Conservation (phyloP, 2,113 vertebrate species). For the Pleuronectes platessa region DNA sequence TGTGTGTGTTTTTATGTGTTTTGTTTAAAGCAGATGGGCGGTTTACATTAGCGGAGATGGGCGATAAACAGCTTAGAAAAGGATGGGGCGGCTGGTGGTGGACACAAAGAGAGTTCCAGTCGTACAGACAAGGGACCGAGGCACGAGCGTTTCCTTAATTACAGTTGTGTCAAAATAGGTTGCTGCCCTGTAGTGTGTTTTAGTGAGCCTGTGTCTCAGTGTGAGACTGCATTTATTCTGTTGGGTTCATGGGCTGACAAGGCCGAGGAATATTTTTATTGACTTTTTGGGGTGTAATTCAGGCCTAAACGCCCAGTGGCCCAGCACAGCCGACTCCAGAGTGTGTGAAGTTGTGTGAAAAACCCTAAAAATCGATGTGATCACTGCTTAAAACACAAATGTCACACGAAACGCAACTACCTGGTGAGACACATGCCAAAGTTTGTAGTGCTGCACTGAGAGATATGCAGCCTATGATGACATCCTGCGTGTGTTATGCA, state of each 20-base stretch:
- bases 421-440: neutral
- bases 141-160: neutral
- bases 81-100: neutral
- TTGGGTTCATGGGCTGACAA: neutral
- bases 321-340: no score
- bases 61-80: slow-evolving; percentile 66
- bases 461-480: neutral
- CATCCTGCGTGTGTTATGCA: slow-evolving; percentile 25
- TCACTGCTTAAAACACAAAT: neutral
- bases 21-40: slow-evolving; percentile 77
- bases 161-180: slow-evolving; percentile 4
- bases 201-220: slow-evolving; percentile 15
- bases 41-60: slow-evolving; percentile 67
- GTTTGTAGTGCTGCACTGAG: neutral
- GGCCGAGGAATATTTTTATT: no score
- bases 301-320: no score
- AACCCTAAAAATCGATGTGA: neutral
- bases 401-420: slow-evolving; percentile 8
- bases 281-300: neutral
- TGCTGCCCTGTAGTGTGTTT: neutral
- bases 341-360: neutral
- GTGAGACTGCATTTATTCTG: neutral
- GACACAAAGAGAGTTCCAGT: slow-evolving; percentile 14
- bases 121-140: neutral
- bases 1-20: slow-evolving; percentile 64